Conservation (phyloP, 2,113 vertebrate species). For the Oncorhynchus mykiss region DNA sequence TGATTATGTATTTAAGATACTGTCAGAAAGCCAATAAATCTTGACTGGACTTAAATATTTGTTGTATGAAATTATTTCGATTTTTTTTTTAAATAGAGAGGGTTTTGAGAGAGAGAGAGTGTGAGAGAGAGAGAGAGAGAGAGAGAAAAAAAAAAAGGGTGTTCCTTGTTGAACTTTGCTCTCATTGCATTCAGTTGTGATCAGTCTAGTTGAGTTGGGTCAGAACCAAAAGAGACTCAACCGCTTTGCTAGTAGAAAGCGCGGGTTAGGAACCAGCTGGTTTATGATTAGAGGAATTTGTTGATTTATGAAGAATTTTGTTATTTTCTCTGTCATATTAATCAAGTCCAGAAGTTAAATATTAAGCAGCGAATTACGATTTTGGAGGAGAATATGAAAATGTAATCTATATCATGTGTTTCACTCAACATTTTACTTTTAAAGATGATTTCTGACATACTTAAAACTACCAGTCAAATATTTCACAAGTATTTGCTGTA, state of each 20-base stretch:
- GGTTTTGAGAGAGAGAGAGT: too few species aligned
- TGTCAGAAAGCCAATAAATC: too few species aligned
- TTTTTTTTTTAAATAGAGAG: not conserved
- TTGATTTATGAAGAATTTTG: slow-evolving; percentile 43
- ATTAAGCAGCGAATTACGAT: slow-evolving; percentile 44
- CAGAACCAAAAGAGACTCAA: slow-evolving; percentile 12
- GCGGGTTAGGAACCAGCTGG: slow-evolving; percentile 6
- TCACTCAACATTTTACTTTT: slow-evolving; percentile 49
- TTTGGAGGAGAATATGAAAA: slow-evolving; percentile 45
- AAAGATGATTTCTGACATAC: slow-evolving; percentile 44
- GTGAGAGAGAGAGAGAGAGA: not conserved
- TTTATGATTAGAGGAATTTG: slow-evolving; percentile 55
- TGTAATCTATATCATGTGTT: slow-evolving; percentile 45
- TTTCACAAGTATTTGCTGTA: slow-evolving; percentile 20
- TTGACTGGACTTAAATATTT: too few species aligned
- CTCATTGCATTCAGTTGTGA: not conserved
- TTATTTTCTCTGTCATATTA: slow-evolving; percentile 47
- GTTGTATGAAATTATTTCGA: not conserved
- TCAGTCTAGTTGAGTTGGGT: slow-evolving; percentile 35
- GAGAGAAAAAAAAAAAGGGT: not conserved
- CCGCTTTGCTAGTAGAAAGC: not conserved
- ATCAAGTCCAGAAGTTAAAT: slow-evolving; percentile 43
- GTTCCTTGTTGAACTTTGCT: slow-evolving; percentile 9
- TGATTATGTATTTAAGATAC: too few species aligned
- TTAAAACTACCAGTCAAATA: slow-evolving; percentile 39